phyloP scores from a whole-genome alignment of 2,888 invertebrate genomes.

The Hypomecis atomaria region DNA sequence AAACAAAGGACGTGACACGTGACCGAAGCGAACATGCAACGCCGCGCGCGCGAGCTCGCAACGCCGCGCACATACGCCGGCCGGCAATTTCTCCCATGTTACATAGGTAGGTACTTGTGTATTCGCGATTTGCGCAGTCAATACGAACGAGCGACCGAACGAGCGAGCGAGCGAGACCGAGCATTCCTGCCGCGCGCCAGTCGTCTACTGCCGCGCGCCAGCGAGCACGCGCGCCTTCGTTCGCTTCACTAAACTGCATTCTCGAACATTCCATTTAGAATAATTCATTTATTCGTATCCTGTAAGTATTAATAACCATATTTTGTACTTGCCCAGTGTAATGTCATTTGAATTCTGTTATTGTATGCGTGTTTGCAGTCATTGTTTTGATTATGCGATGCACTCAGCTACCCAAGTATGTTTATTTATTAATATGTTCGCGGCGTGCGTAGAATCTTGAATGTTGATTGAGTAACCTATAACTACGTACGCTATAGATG shows the following conservation, averaged over 20 bases:
- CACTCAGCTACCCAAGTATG: no score
- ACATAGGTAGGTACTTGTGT: neutral
- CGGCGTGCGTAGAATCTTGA: no score
- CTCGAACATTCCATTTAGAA: constrained; percentile 7
- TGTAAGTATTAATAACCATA: no score
- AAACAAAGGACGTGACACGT: neutral
- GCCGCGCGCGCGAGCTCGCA: constrained; percentile 18
- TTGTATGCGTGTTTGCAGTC: no score
- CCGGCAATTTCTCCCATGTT: neutral
- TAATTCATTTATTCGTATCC: no score
- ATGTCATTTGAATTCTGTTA: no score
- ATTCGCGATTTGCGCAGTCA: neutral
- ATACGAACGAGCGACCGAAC: constrained; percentile 19
- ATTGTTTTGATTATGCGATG: no score
- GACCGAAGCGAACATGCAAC: constrained; percentile 10
- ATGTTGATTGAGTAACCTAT: no score
- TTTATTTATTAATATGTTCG: no score
- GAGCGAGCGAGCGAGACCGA: constrained; percentile 40
- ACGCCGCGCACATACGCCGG: constrained; percentile 9
- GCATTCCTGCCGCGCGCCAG: constrained; percentile 35
- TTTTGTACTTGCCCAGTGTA: neutral
- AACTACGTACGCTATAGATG: no score
- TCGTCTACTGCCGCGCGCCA: constrained; percentile 37
- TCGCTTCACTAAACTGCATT: constrained; percentile 45
- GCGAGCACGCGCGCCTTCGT: constrained; percentile 50